A percentile compares a stretch with the other conserved stretches of the same genome.
phyloP scores from a whole-genome alignment of 1,140 invertebrate genomes.

The Panagrolaimus sp. region DNA sequence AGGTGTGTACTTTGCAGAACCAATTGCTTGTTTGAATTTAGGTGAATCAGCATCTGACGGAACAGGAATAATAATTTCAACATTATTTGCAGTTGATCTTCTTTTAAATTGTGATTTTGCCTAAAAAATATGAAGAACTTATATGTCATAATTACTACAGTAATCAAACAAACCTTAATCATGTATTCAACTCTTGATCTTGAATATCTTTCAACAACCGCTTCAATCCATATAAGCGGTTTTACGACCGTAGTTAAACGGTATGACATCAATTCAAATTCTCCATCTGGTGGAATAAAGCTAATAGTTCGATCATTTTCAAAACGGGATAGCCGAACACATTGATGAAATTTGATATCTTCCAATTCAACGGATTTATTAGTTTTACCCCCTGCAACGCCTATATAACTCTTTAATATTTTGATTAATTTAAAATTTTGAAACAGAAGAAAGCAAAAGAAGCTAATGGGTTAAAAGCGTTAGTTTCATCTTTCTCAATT shows the following conservation, averaged over 20 bases:
- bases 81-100: conserved; percentile 95
- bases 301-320: conserved; percentile 79
- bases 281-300: conserved; percentile 85
- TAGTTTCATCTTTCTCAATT: too few relatives aligned
- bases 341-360: conserved; percentile 99
- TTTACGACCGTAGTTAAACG: conserved; percentile 91
- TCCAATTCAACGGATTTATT: conserved; percentile 97
- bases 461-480: too few relatives aligned
- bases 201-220: conserved; percentile 94
- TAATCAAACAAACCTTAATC: too few relatives aligned
- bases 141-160: too few relatives aligned
- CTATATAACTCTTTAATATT: conserved; percentile 3
- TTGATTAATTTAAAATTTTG: too few relatives aligned
- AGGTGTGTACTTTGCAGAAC: conserved; percentile 79
- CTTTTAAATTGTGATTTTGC: conserved; percentile 98
- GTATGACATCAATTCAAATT: conserved; percentile 99
- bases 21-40: conserved; percentile 96
- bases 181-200: conserved; percentile 97
- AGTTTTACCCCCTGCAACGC: conserved; percentile 69
- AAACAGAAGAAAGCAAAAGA: too few relatives aligned
- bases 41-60: conserved; percentile 97
- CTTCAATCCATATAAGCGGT: conserved; percentile 98
- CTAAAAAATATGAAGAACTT: too few relatives aligned
- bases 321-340: conserved; percentile 89
- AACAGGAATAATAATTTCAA: conserved; percentile 97